A percentile compares a stretch with the other conserved stretches of the same genome.
phyloP scores from a whole-genome alignment of 2,797 vertebrate species.

The Buceros bicornis region DNA sequence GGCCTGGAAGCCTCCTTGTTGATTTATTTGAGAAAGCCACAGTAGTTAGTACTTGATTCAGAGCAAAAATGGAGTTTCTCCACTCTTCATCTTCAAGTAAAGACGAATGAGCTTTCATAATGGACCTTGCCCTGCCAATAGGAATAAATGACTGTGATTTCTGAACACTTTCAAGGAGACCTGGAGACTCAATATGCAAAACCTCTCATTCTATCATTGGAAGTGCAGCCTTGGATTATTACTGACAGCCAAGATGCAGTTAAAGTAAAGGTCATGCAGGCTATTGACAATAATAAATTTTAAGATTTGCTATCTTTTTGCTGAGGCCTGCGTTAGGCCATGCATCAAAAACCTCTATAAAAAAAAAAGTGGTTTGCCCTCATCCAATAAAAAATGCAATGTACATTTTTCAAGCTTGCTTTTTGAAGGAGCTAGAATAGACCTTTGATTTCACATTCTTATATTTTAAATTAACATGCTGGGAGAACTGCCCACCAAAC shows the following conservation, averaged over 20 bases:
- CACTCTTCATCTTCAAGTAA: constrained; percentile 79
- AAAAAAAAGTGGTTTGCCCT: neutral
- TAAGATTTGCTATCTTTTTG: constrained; percentile 82
- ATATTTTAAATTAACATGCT: constrained; percentile 25
- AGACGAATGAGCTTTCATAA: constrained; percentile 84
- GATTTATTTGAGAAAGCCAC: constrained; percentile 71
- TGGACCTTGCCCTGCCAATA: constrained; percentile 86
- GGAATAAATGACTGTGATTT: constrained; percentile 85
- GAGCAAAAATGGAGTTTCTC: constrained; percentile 76
- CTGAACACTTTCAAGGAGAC: constrained; percentile 85
- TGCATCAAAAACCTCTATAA: constrained; percentile 70
- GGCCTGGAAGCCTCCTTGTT: constrained; percentile 47
- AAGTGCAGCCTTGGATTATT: constrained; percentile 85
- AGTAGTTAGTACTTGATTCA: constrained; percentile 79
- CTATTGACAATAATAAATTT: constrained; percentile 86
- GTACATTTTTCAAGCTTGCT: constrained; percentile 54
- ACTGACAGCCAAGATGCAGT: constrained; percentile 82
- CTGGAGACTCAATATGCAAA: constrained; percentile 85
- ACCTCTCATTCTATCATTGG: constrained; percentile 82
- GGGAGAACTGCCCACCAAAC: neutral
- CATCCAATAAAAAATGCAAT: constrained; percentile 39
- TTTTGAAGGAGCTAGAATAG: constrained; percentile 36
- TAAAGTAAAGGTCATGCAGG: constrained; percentile 83
- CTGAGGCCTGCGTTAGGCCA: constrained; percentile 66
- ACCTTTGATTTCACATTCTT: neutral